phyloP scores from a whole-genome alignment of 2,113 vertebrate genomes.

The Oreochromis spilurus region DNA sequence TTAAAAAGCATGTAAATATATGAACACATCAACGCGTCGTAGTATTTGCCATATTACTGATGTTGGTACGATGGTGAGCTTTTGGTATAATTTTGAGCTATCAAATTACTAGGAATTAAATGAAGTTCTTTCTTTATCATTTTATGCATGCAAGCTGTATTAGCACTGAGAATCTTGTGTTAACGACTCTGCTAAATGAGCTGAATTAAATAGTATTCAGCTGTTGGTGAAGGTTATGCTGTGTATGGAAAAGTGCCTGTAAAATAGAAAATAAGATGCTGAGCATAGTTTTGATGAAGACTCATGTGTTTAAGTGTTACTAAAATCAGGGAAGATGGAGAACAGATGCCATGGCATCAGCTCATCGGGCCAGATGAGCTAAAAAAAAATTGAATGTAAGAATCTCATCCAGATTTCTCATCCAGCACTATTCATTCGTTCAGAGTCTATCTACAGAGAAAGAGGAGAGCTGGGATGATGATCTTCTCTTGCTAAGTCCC shows the following conservation, averaged over 20 bases:
- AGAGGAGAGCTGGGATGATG: background rate
- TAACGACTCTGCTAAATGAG: background rate
- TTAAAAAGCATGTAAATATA: background rate
- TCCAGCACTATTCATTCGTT: background rate
- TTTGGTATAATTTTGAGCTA: background rate
- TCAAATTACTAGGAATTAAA: background rate
- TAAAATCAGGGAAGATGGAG: background rate
- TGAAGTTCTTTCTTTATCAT: background rate
- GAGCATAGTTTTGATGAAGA: background rate
- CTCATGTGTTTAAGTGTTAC: background rate
- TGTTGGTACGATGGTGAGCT: background rate
- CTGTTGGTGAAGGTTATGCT: background rate
- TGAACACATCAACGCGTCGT: background rate
- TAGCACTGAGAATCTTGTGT: background rate
- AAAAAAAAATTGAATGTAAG: background rate
- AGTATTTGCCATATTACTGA: background rate
- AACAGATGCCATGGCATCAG: background rate
- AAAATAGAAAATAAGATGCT: background rate
- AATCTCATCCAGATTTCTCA: background rate
- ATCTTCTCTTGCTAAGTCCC: background rate
- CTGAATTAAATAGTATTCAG: background rate
- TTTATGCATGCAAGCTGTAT: background rate
- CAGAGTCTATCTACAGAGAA: background rate
- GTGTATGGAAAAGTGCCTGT: background rate
- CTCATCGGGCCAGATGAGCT: background rate